These are phyloP conservation scores for Cromileptes altivelis DNA, from an alignment of 2,113 vertebrate species.

Conservation along the genomic window DNA sequence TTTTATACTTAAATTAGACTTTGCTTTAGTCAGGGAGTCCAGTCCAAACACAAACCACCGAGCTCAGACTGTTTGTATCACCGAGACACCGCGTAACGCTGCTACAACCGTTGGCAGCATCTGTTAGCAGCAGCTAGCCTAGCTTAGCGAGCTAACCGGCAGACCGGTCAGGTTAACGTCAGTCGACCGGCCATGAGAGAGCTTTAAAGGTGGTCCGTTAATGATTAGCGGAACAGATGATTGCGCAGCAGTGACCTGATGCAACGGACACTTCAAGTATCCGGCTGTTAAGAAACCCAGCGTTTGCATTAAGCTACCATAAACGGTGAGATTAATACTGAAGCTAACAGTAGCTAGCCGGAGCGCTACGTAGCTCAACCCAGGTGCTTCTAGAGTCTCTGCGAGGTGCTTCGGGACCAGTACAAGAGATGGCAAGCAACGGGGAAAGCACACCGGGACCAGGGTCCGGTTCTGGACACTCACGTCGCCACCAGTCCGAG, in stretches of 20 bases:
- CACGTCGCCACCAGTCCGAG: slow-evolving; percentile 42
- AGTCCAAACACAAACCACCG: not conserved
- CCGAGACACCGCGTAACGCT: not conserved
- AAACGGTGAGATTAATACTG: slow-evolving; percentile 1
- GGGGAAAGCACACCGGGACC: slow-evolving; percentile 22
- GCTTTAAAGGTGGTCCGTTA: not conserved
- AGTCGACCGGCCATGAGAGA: not conserved
- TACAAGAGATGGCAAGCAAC: slow-evolving; percentile 60
- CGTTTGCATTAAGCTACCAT: slow-evolving; percentile 3
- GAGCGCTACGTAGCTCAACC: not conserved
- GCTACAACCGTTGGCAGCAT: slow-evolving; percentile 14
- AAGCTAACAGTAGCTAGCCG: slow-evolving; percentile 39
- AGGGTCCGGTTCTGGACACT: slow-evolving; percentile 10
- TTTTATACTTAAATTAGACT: not conserved
- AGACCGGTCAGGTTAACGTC: not conserved
- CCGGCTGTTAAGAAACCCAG: not conserved
- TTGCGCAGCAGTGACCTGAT: slow-evolving; percentile 5
- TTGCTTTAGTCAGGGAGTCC: not conserved
- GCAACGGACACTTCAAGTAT: not conserved
- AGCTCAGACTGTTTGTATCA: not conserved
- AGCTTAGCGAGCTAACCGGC: slow-evolving; percentile 47
- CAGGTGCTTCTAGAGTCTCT: not conserved
- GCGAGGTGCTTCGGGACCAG: not conserved
- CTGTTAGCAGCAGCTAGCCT: slow-evolving; percentile 59
- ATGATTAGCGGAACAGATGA: slow-evolving; percentile 21